phyloP scores from a whole-genome alignment of 2,113 vertebrate genomes.

The Burhinus oedicnemus region DNA sequence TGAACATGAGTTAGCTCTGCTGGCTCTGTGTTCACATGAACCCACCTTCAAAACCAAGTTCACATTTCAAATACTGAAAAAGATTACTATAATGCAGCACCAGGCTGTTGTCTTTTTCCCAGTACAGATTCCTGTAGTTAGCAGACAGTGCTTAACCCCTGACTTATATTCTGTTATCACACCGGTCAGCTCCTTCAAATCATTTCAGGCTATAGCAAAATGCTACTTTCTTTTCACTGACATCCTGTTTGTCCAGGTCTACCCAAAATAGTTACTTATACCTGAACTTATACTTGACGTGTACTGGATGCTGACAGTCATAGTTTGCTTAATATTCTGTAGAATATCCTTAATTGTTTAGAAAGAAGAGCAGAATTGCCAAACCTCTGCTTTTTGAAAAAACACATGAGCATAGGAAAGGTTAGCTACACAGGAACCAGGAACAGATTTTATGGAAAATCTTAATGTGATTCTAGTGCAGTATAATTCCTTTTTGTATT shows the following conservation, averaged over 20 bases:
- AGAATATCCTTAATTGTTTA: background rate
- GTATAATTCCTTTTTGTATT: background rate
- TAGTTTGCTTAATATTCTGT: background rate
- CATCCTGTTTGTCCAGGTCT: background rate
- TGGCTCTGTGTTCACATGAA: background rate
- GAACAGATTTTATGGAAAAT: background rate
- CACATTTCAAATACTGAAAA: background rate
- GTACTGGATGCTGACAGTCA: background rate
- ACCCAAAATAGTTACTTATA: background rate
- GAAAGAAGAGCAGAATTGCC: background rate
- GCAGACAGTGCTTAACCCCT: background rate
- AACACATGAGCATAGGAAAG: background rate
- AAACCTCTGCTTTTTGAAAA: background rate
- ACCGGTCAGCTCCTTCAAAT: background rate
- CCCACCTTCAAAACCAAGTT: background rate
- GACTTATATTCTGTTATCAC: background rate
- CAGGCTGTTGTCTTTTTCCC: background rate
- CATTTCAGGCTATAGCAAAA: background rate
- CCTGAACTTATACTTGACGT: background rate
- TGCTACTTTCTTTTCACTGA: background rate
- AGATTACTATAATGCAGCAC: background rate
- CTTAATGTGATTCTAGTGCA: background rate
- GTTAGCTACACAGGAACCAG: background rate
- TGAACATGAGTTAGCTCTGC: background rate
- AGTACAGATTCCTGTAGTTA: background rate